Base-by-base conservation (phyloP, 2,888 invertebrate genomes). In the Thalpophila matura region DNA sequence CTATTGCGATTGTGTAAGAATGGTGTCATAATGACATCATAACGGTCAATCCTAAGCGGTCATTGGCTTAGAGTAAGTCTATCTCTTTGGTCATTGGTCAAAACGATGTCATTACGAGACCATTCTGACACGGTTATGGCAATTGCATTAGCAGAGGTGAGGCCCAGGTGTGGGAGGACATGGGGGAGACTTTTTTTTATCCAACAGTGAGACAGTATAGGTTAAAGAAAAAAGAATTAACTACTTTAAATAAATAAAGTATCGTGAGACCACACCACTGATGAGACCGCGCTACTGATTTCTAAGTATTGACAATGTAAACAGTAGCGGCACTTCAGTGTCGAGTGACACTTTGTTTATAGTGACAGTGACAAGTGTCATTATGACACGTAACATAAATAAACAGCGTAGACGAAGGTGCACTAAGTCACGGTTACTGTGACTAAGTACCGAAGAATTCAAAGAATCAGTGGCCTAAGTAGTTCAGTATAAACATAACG, bases 261-360 rank as follows among this genome's bases (percentile, higher is more conserved):
- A 55, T 38, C 73, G 61, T 71, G 67, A 26, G 67, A 73, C 16
- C 38, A 31, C 29, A 22, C 67, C 27, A 33, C 68, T 27, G 29
- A 43, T 22, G 67, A 26, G 67, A 73, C 16, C 38, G 27, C 29
- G 26, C 67, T 31, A 33, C 68, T 27, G 29, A 43, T 22, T 70
- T 71, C 70, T 56, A 27, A 53, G 70, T 67, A 73, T 33, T 59
- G 31, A 31, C 45, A 61, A 79, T 50, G 69, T 71, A 72, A 79
- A 77, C 75, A 77, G 50, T 33, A 20, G 55, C 61, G 69, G 68
- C 37, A 56, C 66, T 74, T 64, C 7, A 69, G 69, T 79, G 69
- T 49, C 49, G 70, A 68, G 43, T 64, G 74, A 80, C 66, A 73
- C 40, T 40, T 46, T 66, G 61, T 74, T 61, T 73, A 49, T 26